Conservation (phyloP, 1,140 invertebrate genomes). For the Eumeta japonica region DNA sequence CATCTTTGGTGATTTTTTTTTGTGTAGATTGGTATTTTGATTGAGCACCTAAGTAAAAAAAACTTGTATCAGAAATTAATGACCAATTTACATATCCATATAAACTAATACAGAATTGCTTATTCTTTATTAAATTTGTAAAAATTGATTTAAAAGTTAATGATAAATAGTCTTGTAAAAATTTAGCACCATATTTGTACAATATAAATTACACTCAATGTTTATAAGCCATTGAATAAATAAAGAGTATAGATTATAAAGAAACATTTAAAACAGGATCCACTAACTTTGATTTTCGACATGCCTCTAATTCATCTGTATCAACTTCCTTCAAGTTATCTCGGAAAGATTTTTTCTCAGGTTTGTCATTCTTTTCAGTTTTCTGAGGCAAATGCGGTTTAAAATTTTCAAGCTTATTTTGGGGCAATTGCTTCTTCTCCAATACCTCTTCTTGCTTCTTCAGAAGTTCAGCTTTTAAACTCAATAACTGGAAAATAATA, state of each 20-base stretch:
- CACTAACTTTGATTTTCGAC: slow-evolving; percentile 66
- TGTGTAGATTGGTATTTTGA: no score
- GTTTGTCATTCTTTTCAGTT: slow-evolving; percentile 21
- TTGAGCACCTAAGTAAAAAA: no score
- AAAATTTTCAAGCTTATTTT: slow-evolving; percentile 47
- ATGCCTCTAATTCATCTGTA: slow-evolving; percentile 53
- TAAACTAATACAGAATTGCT: no score
- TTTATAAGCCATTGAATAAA: no score
- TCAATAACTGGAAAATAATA: slow-evolving; percentile 57
- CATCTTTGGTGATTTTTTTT: no score
- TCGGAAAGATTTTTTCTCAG: slow-evolving; percentile 33
- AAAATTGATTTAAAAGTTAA: no score
- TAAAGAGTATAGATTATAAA: slow-evolving; percentile 6
- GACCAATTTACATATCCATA: no score
- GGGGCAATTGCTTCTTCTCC: slow-evolving; percentile 58
- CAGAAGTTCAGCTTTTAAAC: slow-evolving; percentile 73
- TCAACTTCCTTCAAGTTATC: slow-evolving; percentile 51
- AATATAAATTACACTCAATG: no score
- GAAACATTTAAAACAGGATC: slow-evolving; percentile 3
- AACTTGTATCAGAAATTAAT: no score
- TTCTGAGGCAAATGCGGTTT: slow-evolving; percentile 20
- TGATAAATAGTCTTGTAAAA: no score
- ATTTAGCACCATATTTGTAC: no score
- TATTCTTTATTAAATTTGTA: no score
- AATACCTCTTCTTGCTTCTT: slow-evolving; percentile 75